phyloP scores from a whole-genome alignment of 2,888 invertebrate genomes.

The Drosophila barbarae region DNA sequence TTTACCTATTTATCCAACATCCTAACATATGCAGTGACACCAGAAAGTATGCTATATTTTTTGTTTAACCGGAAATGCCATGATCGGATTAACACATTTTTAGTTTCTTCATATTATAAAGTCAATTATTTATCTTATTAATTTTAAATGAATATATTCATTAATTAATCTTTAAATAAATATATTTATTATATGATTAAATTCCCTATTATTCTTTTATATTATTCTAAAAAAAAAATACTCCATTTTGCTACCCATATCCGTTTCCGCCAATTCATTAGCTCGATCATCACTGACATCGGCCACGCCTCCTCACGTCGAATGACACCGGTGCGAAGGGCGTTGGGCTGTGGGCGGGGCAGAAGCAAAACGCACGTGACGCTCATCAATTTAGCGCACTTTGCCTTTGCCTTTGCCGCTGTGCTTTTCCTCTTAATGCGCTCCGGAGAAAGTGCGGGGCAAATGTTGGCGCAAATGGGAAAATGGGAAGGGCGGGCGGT shows the following conservation, averaged over 20 bases:
- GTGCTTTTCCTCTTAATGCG: conserved; percentile 62
- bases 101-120: not conserved
- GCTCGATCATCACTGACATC: conserved; percentile 32
- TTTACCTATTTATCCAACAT: too few species aligned
- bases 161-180: not conserved
- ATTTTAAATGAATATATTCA: not conserved
- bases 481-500: conserved; percentile 18
- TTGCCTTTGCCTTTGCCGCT: conserved; percentile 57
- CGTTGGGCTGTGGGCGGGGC: conserved; percentile 46
- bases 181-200: not conserved
- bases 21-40: too few species aligned
- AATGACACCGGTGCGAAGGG: conserved; percentile 46
- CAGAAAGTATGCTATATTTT: not conserved
- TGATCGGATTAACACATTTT: not conserved
- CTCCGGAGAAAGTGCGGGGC: conserved; percentile 40
- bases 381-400: conserved; percentile 76
- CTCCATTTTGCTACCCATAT: not conserved
- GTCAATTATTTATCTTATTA: rapidly evolving
- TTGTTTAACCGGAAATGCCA: too few species aligned
- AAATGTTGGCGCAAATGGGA: conserved; percentile 14
- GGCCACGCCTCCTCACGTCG: conserved; percentile 23
- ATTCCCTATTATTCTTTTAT: not conserved
- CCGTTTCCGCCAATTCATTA: conserved; percentile 11
- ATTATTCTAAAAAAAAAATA: not conserved
- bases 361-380: conserved; percentile 74